These are phyloP conservation scores for Eupithecia centaureata DNA, from an alignment of 2,888 invertebrate genomes.

Conservation along the genomic window DNA sequence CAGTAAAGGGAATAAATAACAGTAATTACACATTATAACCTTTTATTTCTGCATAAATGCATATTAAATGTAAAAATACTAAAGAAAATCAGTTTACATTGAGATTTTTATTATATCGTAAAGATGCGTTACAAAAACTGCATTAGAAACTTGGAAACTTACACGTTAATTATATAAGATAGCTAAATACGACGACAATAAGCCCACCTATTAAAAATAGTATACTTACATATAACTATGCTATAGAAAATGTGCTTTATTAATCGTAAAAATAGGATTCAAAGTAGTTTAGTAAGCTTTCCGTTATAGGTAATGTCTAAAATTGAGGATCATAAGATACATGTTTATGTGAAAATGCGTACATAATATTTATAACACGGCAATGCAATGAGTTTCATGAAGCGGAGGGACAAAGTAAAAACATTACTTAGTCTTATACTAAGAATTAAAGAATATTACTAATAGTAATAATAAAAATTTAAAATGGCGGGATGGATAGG, in stretches of 20 bases:
- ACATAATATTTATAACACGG: not conserved
- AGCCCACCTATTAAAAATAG: not conserved
- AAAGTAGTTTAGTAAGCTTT: not conserved
- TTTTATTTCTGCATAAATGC: constrained; percentile 42
- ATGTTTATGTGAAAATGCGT: not conserved
- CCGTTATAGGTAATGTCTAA: not conserved
- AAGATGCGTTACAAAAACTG: constrained; percentile 11
- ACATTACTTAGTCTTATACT: not conserved
- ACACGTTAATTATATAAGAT: constrained; percentile 4
- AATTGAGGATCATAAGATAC: not conserved
- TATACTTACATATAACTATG: not conserved
- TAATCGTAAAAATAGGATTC: not conserved
- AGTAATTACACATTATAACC: constrained; percentile 31
- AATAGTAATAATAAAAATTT: not conserved
- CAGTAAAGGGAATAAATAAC: constrained; percentile 19
- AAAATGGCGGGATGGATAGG: not conserved
- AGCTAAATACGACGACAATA: constrained; percentile 2
- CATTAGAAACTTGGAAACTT: constrained; percentile 7
- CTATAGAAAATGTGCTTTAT: not conserved
- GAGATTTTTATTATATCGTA: constrained; percentile 16
- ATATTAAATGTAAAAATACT: constrained; percentile 33
- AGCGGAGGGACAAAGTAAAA: not conserved
- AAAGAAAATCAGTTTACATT: constrained; percentile 34
- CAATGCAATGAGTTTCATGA: not conserved
- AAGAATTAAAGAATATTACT: not conserved